These are phyloP conservation scores for Colaptes auratus DNA, from an alignment of 2,113 vertebrate species.

Conservation along the genomic window DNA sequence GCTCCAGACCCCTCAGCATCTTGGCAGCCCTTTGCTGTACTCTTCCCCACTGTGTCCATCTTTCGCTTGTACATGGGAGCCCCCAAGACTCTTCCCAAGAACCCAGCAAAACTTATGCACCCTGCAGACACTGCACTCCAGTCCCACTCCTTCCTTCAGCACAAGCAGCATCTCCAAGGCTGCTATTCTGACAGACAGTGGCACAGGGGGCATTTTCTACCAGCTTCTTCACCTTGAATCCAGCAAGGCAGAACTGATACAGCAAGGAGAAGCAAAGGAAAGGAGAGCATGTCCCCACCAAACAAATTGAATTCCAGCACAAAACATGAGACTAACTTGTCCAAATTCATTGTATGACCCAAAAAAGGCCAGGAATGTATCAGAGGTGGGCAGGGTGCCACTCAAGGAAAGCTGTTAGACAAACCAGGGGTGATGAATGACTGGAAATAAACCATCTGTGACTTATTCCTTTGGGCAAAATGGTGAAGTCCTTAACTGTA, in stretches of 20 bases:
- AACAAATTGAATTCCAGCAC: background rate
- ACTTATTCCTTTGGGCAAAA: background rate
- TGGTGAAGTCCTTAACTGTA: background rate
- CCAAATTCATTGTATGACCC: background rate
- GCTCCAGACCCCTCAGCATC: too few relatives aligned
- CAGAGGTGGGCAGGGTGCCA: background rate
- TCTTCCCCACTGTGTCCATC: too few relatives aligned
- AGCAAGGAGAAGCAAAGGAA: conserved; percentile 58
- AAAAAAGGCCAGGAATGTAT: background rate
- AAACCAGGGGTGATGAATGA: background rate
- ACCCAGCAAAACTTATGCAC: background rate
- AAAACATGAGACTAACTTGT: background rate
- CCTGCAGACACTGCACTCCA: background rate
- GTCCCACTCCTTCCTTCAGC: background rate
- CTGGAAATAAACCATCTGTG: background rate
- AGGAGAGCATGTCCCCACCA: background rate
- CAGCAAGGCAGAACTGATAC: background rate
- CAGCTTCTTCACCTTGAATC: background rate
- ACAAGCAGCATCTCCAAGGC: background rate
- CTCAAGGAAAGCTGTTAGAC: background rate
- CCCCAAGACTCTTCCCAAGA: background rate
- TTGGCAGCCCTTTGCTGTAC: too few relatives aligned
- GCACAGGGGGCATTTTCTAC: background rate
- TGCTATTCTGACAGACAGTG: too few relatives aligned
- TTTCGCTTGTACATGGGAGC: too few relatives aligned